Evolutionary conservation across 2,797 vertebrate genomes (phyloP).

Genomic region (Lemur catta): DNA sequence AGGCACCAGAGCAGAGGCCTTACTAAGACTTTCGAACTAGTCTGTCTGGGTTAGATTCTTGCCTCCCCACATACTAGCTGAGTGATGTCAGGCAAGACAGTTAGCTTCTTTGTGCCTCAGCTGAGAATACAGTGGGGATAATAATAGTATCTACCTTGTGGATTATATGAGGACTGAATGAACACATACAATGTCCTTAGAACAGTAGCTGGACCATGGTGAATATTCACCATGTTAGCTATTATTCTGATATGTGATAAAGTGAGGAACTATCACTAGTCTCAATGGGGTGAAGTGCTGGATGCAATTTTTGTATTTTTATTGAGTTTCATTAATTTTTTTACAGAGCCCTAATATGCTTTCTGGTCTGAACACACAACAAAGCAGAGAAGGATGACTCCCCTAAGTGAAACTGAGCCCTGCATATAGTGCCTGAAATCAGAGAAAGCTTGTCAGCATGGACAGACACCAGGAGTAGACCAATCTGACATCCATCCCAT

Average conservation of each 20-base stretch:
- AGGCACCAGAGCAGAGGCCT: not conserved
- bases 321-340: constrained; percentile 6
- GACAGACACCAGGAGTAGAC: not conserved
- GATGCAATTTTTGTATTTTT: constrained; percentile 24
- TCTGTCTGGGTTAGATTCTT: not conserved
- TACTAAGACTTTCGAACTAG: not conserved
- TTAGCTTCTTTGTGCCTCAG: constrained; percentile 10
- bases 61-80: not conserved
- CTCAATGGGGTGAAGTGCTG: not conserved
- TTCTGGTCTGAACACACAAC: not conserved
- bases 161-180: not conserved
- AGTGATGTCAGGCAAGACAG: constrained; percentile 13
- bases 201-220: not conserved
- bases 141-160: not conserved
- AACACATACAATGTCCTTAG: constrained; percentile 30
- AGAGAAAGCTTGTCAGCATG: constrained; percentile 49
- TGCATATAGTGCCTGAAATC: constrained; percentile 16
- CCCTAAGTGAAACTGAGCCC: constrained; percentile 14
- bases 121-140: not conserved
- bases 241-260: constrained; percentile 2
- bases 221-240: not conserved
- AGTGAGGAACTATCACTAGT: not conserved
- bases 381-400: constrained; percentile 18
- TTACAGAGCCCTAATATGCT: not conserved
- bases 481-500: not conserved